A percentile compares a stretch with the other conserved stretches of the same genome.
Conservation (phyloP, 1,140 invertebrate genomes). For the Drosophila nigromelanica region DNA sequence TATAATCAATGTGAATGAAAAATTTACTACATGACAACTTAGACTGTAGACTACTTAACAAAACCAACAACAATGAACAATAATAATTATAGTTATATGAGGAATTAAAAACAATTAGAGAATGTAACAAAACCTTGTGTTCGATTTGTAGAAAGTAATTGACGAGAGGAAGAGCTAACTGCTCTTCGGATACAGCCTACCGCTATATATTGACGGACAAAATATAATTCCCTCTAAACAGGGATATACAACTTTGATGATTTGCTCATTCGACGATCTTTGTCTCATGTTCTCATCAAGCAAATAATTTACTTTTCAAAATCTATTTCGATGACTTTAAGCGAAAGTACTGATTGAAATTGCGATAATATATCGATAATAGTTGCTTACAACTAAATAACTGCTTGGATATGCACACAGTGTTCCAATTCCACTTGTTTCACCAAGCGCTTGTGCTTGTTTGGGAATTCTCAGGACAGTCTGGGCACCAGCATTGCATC, state of each 20-base stretch:
- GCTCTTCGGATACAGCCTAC: no score
- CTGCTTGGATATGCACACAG: neutral
- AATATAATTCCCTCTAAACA: no score
- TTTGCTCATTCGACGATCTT: no score
- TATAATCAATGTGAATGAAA: conserved; percentile 24
- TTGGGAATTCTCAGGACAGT: neutral
- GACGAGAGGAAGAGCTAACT: conserved; percentile 9
- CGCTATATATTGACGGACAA: no score
- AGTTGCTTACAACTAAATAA: neutral
- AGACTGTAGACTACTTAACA: conserved; percentile 59
- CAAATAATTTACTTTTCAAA: neutral
- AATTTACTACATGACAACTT: conserved; percentile 61
- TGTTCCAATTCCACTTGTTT: neutral
- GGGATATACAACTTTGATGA: no score
- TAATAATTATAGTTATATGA: conserved; percentile 72
- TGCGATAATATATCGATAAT: conserved; percentile 1
- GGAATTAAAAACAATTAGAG: conserved; percentile 63
- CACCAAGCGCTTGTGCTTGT: neutral
- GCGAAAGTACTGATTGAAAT: neutral
- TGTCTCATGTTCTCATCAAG: neutral
- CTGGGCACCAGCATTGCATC: conserved; percentile 86
- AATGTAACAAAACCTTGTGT: conserved; percentile 57
- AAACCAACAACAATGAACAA: conserved; percentile 70
- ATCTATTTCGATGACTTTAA: neutral
- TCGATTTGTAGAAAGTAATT: conserved; percentile 23